These are phyloP conservation scores for Channa maculata DNA, from an alignment of 2,113 vertebrate species.

Conservation along the genomic window DNA sequence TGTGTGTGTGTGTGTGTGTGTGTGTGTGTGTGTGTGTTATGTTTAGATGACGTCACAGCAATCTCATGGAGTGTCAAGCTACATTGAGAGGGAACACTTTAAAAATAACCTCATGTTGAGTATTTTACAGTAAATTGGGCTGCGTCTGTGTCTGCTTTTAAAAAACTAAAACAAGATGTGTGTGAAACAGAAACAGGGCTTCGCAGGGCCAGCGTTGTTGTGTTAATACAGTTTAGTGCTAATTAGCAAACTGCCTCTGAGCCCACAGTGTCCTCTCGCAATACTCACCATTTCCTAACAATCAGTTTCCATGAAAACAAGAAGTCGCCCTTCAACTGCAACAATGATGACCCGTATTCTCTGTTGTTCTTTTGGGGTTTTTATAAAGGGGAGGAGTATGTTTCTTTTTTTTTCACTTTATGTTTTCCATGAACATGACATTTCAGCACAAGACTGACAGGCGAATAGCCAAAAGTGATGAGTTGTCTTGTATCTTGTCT, in stretches of 20 bases:
- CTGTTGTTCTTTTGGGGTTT: slow-evolving; percentile 2
- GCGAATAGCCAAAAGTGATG: slow-evolving; percentile 62
- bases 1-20: background rate
- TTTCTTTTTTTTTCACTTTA: background rate
- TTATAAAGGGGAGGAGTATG: background rate
- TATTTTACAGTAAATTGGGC: background rate
- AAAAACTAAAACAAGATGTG: slow-evolving; percentile 1
- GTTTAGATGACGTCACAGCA: too few relatives aligned
- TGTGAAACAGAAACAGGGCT: background rate
- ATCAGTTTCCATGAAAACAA: slow-evolving; percentile 60
- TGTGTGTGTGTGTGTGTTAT: background rate
- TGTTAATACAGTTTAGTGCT: slow-evolving; percentile 65
- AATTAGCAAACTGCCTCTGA: slow-evolving; percentile 68
- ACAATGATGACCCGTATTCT: slow-evolving; percentile 23
- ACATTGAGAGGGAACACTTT: too few relatives aligned
- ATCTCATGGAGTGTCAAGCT: too few relatives aligned
- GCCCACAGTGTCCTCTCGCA: slow-evolving; percentile 52
- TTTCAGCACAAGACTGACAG: slow-evolving; percentile 51
- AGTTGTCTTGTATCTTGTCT: slow-evolving; percentile 69
- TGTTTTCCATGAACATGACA: slow-evolving; percentile 52
- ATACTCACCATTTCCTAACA: slow-evolving; percentile 39
- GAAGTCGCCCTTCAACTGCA: slow-evolving; percentile 39
- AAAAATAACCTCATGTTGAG: too few relatives aligned
- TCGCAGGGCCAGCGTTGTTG: slow-evolving; percentile 65
- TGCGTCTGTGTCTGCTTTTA: background rate